These are phyloP conservation scores for Anhinga rufa DNA, from an alignment of 2,113 vertebrate genomes.

Conservation along the genomic window DNA sequence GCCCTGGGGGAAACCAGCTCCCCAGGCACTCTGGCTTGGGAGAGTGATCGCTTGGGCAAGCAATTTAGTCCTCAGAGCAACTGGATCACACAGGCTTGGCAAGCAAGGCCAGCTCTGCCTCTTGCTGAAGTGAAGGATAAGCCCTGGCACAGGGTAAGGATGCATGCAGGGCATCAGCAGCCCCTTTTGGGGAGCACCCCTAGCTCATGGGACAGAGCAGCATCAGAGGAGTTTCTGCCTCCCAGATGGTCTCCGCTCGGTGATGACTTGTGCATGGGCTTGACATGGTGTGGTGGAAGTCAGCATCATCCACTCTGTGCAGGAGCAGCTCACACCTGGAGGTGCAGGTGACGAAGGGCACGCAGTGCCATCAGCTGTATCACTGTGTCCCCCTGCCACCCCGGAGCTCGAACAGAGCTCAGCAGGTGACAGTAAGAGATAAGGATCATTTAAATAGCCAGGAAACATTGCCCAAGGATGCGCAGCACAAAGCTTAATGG, in stretches of 20 bases:
- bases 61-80: background rate
- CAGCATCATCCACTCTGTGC: background rate
- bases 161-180: background rate
- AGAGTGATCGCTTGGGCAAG: background rate
- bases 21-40: background rate
- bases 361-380: background rate
- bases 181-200: background rate
- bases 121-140: background rate
- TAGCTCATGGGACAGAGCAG: background rate
- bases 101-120: background rate
- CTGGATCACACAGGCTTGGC: background rate
- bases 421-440: background rate
- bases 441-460: background rate
- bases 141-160: background rate
- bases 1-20: background rate
- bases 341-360: background rate
- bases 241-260: background rate
- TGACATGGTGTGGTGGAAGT: accelerated
- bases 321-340: accelerated
- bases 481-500: background rate
- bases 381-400: background rate
- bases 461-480: background rate
- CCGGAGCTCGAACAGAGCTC: background rate
- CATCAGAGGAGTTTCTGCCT: background rate
- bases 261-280: accelerated